phyloP scores from a whole-genome alignment of 2,888 invertebrate species.

The Neoascia interrupta region DNA sequence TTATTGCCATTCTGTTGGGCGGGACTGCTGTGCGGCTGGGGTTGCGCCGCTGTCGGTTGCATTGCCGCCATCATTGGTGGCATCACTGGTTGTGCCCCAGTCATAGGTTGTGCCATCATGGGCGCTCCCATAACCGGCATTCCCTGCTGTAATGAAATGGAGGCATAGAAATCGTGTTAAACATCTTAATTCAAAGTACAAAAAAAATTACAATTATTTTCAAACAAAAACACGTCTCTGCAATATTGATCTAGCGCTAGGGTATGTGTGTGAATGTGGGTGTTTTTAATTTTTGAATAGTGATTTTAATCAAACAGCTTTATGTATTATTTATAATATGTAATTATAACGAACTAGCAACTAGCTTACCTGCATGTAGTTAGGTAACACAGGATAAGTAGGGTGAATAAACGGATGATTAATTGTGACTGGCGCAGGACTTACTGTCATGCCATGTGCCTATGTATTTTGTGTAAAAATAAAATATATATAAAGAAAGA shows the following conservation, averaged over 20 bases:
- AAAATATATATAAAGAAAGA: no score
- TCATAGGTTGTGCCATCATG: conserved; percentile 79
- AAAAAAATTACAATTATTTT: neutral
- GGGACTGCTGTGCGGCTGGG: conserved; percentile 75
- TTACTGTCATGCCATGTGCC: conserved; percentile 81
- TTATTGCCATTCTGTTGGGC: conserved; percentile 76
- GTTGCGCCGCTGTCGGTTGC: conserved; percentile 67
- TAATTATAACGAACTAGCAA: conserved; percentile 46
- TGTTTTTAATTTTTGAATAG: conserved; percentile 6
- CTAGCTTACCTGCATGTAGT: conserved; percentile 80
- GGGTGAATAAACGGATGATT: conserved; percentile 81
- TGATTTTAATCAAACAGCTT: no score
- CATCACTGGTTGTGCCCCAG: conserved; percentile 77
- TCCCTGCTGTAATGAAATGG: conserved; percentile 75
- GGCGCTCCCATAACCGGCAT: conserved; percentile 79
- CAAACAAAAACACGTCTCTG: neutral
- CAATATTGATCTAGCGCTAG: conserved; percentile 27
- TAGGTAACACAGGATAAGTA: conserved; percentile 80
- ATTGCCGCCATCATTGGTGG: conserved; percentile 74
- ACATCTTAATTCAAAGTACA: neutral
- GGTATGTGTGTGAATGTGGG: neutral
- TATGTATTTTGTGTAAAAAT: conserved; percentile 72
- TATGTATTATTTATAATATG: no score
- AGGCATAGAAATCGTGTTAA: conserved; percentile 32
- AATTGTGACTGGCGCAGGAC: conserved; percentile 81